Percentiles rank a stretch among this genome's conserved stretches.
Conservation (phyloP, 1,140 invertebrate species). For the Temnothorax nylanderi region DNA sequence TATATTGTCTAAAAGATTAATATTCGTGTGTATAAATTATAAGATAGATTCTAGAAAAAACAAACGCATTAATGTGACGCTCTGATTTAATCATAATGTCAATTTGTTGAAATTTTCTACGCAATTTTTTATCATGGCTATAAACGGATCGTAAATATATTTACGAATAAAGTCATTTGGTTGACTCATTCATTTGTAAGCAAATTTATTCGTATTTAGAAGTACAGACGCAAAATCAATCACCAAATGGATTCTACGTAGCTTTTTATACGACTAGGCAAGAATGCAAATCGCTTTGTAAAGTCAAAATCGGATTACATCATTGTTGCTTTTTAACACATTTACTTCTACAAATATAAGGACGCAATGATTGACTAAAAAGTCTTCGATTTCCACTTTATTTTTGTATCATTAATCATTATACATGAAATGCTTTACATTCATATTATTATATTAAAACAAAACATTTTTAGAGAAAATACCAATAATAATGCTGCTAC, state of each 20-base stretch:
- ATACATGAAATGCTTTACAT: background rate
- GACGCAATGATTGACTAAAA: slow-evolving; percentile 20
- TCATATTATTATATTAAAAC: background rate
- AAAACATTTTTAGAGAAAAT: background rate
- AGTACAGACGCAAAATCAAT: slow-evolving; percentile 30
- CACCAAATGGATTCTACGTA: slow-evolving; percentile 25
- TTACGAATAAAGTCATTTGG: background rate
- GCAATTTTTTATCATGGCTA: background rate
- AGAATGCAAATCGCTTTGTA: background rate
- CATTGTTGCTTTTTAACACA: slow-evolving; percentile 13
- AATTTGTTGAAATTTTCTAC: background rate
- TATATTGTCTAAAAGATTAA: background rate
- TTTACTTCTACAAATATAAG: background rate
- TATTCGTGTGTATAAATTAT: background rate
- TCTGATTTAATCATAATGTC: background rate
- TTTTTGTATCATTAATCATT: background rate
- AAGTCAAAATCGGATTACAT: background rate
- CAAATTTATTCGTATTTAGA: slow-evolving; percentile 29
- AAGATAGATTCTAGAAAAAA: background rate
- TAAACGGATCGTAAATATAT: background rate
- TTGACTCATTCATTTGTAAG: background rate
- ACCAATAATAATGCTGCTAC: background rate
- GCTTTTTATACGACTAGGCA: background rate
- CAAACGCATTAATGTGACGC: background rate
- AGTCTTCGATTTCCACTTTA: background rate